Evolutionary conservation across 2,888 invertebrate genomes (phyloP).

Genomic region (Netelia fuscicornis): DNA sequence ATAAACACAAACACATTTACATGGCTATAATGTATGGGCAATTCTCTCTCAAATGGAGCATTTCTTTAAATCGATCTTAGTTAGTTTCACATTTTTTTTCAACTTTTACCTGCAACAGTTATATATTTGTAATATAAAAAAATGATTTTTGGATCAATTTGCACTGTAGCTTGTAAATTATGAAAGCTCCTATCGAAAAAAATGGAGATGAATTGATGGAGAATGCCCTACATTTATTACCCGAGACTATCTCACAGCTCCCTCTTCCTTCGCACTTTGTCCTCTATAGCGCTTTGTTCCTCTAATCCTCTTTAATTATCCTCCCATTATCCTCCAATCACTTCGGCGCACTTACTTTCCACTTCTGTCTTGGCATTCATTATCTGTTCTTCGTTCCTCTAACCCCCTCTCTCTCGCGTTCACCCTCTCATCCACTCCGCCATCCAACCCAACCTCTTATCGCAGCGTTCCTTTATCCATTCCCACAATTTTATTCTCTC

Average conservation of each 20-base stretch:
- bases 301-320: constrained; percentile 73
- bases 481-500: constrained; percentile 41
- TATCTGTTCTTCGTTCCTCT: constrained; percentile 63
- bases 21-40: neutral
- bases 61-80: neutral
- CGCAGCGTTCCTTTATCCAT: neutral
- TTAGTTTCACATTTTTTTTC: no score
- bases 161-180: no score
- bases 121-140: no score
- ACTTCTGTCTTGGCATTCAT: constrained; percentile 69
- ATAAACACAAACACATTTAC: neutral
- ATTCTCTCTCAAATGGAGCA: neutral
- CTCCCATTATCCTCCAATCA: constrained; percentile 68
- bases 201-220: neutral
- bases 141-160: no score
- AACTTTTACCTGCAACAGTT: no score
- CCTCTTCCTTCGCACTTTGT: neutral
- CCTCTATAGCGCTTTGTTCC: constrained; percentile 38
- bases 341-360: constrained; percentile 68
- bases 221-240: neutral
- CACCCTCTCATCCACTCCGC: neutral
- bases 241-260: neutral
- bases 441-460: neutral
- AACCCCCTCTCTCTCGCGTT: constrained; percentile 13
- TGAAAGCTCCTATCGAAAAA: neutral